These are phyloP conservation scores for Stichopus chloronotus DNA, from an alignment of 35 echinoderm and acorn worm species.

Conservation along the genomic window DNA sequence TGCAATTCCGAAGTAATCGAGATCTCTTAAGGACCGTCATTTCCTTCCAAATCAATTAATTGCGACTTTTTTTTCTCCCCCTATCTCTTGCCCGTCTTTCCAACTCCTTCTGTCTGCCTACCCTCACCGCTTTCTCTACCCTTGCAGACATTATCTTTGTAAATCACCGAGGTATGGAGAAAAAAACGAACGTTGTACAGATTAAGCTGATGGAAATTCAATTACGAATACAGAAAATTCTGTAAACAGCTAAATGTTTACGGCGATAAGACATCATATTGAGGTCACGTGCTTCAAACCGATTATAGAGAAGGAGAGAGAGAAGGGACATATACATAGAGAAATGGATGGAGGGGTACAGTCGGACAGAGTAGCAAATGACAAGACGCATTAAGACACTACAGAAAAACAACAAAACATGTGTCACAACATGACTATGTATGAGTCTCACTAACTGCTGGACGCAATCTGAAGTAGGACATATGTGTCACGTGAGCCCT, in stretches of 20 bases:
- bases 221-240: background rate
- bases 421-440: too few relatives aligned
- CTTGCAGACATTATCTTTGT: background rate
- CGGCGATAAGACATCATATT: background rate
- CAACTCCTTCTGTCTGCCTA: background rate
- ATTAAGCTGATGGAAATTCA: slow-evolving; percentile 19
- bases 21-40: slow-evolving; percentile 1
- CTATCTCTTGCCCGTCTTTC: background rate
- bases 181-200: background rate
- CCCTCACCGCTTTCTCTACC: background rate
- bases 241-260: background rate
- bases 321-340: background rate
- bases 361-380: too few relatives aligned
- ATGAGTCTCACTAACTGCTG: too few relatives aligned
- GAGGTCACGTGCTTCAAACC: background rate
- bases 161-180: background rate
- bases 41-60: slow-evolving; percentile 28
- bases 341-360: too few relatives aligned
- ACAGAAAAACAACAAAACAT: too few relatives aligned
- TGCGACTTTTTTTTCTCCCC: background rate
- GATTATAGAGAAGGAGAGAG: background rate
- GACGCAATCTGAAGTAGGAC: too few relatives aligned
- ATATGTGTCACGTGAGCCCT: too few relatives aligned
- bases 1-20: slow-evolving; percentile 5
- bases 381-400: too few relatives aligned